Evolutionary conservation across 2,113 vertebrate species (phyloP).

Genomic region (Athene noctua): DNA sequence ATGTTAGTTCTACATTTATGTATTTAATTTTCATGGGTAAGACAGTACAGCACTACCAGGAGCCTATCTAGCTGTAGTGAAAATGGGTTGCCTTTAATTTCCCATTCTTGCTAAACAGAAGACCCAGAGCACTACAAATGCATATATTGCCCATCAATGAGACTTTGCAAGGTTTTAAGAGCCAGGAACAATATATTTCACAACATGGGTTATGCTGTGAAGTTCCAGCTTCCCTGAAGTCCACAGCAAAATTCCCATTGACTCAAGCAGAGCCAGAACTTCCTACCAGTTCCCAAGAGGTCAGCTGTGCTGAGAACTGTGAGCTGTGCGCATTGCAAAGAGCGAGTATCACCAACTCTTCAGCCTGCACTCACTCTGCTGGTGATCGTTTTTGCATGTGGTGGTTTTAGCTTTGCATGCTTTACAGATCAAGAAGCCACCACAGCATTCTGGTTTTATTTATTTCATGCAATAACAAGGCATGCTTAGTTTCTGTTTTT

Average conservation of each 20-base stretch:
- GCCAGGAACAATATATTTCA: neutral
- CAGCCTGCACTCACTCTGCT: neutral
- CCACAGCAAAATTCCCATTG: conserved; percentile 46
- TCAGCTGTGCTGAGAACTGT: neutral
- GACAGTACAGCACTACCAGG: neutral
- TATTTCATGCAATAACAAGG: conserved; percentile 35
- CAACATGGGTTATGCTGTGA: neutral
- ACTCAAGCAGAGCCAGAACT: conserved; percentile 45
- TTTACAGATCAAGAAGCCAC: conserved; percentile 37
- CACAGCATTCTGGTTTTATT: conserved; percentile 30
- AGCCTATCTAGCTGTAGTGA: neutral
- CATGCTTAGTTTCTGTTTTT: conserved; percentile 30
- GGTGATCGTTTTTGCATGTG: conserved; percentile 41
- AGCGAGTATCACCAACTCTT: neutral
- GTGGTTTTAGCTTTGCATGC: neutral
- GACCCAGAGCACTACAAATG: neutral
- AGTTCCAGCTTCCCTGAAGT: conserved; percentile 13
- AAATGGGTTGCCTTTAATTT: neutral
- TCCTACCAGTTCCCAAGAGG: conserved; percentile 43
- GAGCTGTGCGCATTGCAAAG: neutral
- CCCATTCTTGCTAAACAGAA: neutral
- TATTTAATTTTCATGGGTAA: neutral
- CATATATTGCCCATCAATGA: neutral
- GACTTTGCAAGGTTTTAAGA: conserved; percentile 5
- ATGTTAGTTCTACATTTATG: neutral